Evolutionary conservation across 30 jellyfish, hydroid and myxozoan species (phyloP).

Genomic region (Aurelia coerulea): DNA sequence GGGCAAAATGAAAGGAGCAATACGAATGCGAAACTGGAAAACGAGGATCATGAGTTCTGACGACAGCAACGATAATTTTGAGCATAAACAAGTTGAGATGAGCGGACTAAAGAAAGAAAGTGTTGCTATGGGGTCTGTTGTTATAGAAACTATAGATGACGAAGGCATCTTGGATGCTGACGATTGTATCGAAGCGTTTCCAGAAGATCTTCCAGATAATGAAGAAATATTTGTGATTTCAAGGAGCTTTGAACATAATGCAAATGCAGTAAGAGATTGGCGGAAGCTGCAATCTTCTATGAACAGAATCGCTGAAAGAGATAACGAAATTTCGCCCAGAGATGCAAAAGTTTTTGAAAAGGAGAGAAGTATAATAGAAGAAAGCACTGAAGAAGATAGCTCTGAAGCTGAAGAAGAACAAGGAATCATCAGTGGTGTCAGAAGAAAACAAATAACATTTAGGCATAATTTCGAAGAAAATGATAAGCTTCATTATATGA

Average conservation of each 20-base stretch:
- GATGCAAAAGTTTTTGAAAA: not conserved
- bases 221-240: slow-evolving; percentile 9
- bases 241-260: slow-evolving; percentile 30
- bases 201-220: slow-evolving; percentile 6
- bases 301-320: not conserved
- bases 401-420: not conserved
- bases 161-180: not conserved
- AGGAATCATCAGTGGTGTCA: not conserved
- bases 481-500: not conserved
- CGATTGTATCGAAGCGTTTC: slow-evolving; percentile 26
- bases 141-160: not conserved
- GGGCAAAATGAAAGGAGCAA: not conserved
- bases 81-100: not conserved
- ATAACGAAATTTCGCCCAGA: too few species aligned
- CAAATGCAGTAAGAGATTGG: not conserved
- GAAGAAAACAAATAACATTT: not conserved
- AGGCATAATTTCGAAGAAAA: not conserved
- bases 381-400: not conserved
- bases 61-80: not conserved
- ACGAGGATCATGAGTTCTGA: not conserved
- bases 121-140: not conserved
- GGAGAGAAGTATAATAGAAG: not conserved
- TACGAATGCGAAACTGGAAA: not conserved
- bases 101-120: not conserved
- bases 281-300: not conserved